phyloP scores from a whole-genome alignment of 2,797 vertebrate genomes.

The Buceros bicornis region DNA sequence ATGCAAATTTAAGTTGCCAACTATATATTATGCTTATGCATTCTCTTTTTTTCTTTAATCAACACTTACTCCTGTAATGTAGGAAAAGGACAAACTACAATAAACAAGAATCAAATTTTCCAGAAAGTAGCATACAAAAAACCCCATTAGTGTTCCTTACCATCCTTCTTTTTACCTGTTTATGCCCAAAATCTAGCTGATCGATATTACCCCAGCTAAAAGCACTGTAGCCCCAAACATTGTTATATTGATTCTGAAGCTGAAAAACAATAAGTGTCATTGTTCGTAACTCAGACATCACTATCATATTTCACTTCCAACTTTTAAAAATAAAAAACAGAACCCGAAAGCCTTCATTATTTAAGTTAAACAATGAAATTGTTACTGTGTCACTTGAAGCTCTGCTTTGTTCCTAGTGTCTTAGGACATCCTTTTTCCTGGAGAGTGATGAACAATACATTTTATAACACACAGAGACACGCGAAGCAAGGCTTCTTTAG shows the following conservation, averaged over 20 bases:
- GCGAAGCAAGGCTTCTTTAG: not conserved
- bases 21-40: not conserved
- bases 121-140: not conserved
- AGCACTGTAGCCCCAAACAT: not conserved
- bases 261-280: constrained; percentile 49
- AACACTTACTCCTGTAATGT: not conserved
- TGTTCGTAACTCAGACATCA: constrained; percentile 46
- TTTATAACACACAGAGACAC: not conserved
- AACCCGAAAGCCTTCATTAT: constrained; percentile 55
- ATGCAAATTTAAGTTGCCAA: not conserved
- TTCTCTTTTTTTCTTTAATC: constrained; percentile 23
- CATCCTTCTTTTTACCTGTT: not conserved
- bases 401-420: constrained; percentile 10
- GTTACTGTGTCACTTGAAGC: constrained; percentile 19
- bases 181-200: not conserved
- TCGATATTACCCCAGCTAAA: not conserved
- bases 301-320: constrained; percentile 61
- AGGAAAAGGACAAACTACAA: not conserved
- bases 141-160: not conserved
- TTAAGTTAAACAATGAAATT: constrained; percentile 70
- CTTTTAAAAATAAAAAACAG: constrained; percentile 64
- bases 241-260: constrained; percentile 58
- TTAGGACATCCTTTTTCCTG: constrained; percentile 1
- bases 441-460: not conserved
- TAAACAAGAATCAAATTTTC: not conserved